Percentiles rank a stretch among this genome's conserved stretches.
Evolutionary conservation across 2,797 vertebrate species (phyloP).

Genomic region (Distichodus sexfasciatus): DNA sequence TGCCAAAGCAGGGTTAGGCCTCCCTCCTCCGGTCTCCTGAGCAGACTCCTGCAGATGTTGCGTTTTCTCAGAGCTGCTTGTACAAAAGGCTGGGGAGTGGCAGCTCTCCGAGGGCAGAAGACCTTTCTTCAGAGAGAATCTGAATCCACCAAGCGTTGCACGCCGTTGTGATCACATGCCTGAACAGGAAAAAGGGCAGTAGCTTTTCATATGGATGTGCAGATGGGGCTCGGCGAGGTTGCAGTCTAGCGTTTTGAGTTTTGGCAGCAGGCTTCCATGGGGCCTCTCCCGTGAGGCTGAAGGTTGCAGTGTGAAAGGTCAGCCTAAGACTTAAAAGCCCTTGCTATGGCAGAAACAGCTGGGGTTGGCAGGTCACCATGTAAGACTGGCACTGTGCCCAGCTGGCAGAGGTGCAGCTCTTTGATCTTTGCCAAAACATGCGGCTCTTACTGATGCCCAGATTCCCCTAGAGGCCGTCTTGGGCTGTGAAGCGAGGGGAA

Average conservation of each 20-base stretch:
- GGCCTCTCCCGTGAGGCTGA: conserved; percentile 16
- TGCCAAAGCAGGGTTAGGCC: conserved; percentile 49
- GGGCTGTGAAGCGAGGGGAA: conserved; percentile 9
- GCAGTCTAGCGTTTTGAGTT: conserved; percentile 41
- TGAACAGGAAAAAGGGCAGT: conserved; percentile 23
- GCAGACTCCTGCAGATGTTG: conserved; percentile 42
- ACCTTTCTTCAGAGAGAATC: conserved; percentile 33
- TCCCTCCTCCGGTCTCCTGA: conserved; percentile 25
- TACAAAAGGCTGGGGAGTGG: conserved; percentile 49
- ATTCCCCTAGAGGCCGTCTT: conserved; percentile 10
- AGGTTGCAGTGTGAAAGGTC: conserved; percentile 53
- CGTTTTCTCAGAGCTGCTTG: conserved; percentile 37
- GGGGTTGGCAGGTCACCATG: conserved; percentile 52
- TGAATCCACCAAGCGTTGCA: conserved; percentile 26
- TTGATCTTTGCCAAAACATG: conserved; percentile 43
- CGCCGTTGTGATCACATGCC: conserved; percentile 20
- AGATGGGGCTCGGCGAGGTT: not conserved
- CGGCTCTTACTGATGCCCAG: conserved; percentile 26
- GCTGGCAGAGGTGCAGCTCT: conserved; percentile 30
- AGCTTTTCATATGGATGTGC: conserved; percentile 4
- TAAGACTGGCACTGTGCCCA: conserved; percentile 25
- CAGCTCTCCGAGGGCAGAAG: conserved; percentile 26
- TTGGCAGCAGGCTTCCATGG: conserved; percentile 3
- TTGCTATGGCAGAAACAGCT: conserved; percentile 52
- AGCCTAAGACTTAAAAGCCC: conserved; percentile 42